These are phyloP conservation scores for Hyperoplus lanceolatus DNA, from an alignment of 2,797 vertebrate genomes.

Conservation along the genomic window DNA sequence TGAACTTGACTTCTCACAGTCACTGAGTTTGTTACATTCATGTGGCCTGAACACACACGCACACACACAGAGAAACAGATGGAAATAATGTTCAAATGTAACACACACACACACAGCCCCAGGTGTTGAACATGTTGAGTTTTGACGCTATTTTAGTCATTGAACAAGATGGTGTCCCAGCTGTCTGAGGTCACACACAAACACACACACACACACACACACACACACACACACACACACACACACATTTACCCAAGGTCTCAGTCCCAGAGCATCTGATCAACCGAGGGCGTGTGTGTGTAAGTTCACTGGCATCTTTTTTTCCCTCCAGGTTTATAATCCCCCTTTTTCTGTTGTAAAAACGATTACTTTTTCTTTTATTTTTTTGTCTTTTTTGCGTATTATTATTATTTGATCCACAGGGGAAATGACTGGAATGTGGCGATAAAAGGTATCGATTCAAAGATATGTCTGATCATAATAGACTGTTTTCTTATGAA, in stretches of 20 bases:
- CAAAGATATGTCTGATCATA: constrained; percentile 24
- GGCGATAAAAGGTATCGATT: constrained; percentile 40
- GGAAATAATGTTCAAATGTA: constrained; percentile 18
- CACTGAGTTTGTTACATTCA: constrained; percentile 21
- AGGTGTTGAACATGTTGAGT: constrained; percentile 79
- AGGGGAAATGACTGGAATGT: constrained; percentile 36
- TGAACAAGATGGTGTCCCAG: constrained; percentile 67
- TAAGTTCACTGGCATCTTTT: not conserved
- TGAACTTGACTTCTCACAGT: constrained; percentile 43
- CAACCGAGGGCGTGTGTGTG: constrained; percentile 6
- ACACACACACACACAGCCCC: constrained; percentile 54
- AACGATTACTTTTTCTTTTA: constrained; percentile 14
- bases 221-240: constrained; percentile 26
- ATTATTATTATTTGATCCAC: constrained; percentile 28
- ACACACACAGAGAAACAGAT: constrained; percentile 10
- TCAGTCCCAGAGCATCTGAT: constrained; percentile 54
- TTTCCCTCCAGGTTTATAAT: not conserved
- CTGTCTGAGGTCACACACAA: constrained; percentile 56
- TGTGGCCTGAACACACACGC: constrained; percentile 8
- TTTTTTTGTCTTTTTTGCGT: constrained; percentile 2
- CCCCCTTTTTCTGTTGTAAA: not conserved
- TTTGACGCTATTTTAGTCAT: constrained; percentile 75
- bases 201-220: constrained; percentile 41
- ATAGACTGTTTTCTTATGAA: constrained; percentile 27
- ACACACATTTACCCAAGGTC: constrained; percentile 26